Evolutionary conservation across 1,140 invertebrate species (phyloP).

Genomic region (Ostrea denselamellosa): DNA sequence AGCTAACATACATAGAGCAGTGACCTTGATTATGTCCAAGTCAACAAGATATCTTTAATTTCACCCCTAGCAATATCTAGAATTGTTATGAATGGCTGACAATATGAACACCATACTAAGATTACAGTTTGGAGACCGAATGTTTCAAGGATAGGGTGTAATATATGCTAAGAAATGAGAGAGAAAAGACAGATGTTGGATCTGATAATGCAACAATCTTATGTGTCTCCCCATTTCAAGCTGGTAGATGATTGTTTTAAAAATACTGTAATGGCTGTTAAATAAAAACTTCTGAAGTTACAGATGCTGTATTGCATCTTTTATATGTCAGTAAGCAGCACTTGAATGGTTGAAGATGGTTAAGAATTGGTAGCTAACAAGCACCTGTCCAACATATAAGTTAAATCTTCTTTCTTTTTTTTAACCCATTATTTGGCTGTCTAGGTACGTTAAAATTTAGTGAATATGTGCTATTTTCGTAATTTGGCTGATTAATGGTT

Average conservation of each 20-base stretch:
- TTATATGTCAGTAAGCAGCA: background rate
- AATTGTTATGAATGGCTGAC: no score
- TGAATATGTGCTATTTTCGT: conserved; percentile 6
- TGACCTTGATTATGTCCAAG: no score
- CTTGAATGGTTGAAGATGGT: background rate
- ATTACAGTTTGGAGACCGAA: no score
- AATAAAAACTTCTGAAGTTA: conserved; percentile 4
- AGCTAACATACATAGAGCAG: no score
- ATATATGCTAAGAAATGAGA: background rate
- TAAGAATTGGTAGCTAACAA: background rate
- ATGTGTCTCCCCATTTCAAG: background rate
- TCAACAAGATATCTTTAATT: no score
- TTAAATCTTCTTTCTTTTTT: background rate
- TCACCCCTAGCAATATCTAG: no score
- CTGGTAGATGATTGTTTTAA: conserved; percentile 12
- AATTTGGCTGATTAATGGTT: background rate
- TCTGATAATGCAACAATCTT: background rate
- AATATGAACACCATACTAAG: no score
- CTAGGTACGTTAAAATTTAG: background rate
- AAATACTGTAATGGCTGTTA: conserved; percentile 33
- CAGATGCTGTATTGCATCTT: conserved; percentile 16
- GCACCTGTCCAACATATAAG: background rate
- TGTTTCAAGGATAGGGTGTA: background rate
- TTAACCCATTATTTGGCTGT: background rate
- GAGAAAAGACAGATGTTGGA: background rate